These are phyloP conservation scores for Neodiprion pinetum DNA, from an alignment of 1,140 invertebrate genomes.

Conservation along the genomic window DNA sequence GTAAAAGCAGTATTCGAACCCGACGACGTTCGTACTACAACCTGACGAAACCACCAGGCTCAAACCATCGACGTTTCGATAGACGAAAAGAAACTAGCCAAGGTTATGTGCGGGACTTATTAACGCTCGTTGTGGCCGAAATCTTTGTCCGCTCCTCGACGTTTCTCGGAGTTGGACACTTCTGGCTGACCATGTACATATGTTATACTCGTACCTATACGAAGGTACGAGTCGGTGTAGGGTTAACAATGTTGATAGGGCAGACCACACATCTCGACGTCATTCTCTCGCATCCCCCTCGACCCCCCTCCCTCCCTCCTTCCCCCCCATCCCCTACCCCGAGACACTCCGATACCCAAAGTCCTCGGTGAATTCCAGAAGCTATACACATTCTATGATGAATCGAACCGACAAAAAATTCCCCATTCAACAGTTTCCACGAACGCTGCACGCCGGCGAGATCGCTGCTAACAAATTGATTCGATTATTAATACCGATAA, in stretches of 20 bases:
- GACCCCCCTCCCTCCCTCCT: slow-evolving; percentile 10
- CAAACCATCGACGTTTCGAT: background rate
- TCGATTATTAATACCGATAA: slow-evolving; percentile 14
- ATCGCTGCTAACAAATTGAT: slow-evolving; percentile 16
- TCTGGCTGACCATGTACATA: background rate
- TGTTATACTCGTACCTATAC: too few species aligned
- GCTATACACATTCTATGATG: slow-evolving; percentile 58
- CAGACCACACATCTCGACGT: slow-evolving; percentile 55
- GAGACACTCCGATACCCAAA: background rate
- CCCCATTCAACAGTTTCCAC: slow-evolving; percentile 36
- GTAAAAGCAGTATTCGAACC: too few species aligned
- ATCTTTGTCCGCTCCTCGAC: slow-evolving; percentile 36
- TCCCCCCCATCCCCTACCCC: slow-evolving; percentile 15
- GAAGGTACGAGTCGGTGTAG: slow-evolving; percentile 16
- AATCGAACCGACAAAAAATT: slow-evolving; percentile 45
- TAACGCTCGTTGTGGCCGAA: slow-evolving; percentile 42
- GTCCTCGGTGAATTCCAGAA: slow-evolving; percentile 54
- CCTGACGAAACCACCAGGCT: too few species aligned
- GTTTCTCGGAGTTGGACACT: slow-evolving; percentile 36
- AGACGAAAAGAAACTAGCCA: background rate
- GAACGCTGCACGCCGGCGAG: slow-evolving; percentile 34
- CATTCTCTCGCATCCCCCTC: slow-evolving; percentile 25
- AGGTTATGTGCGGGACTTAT: background rate
- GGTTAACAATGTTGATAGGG: slow-evolving; percentile 36
- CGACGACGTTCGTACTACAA: too few species aligned